Conservation (phyloP, 2,888 invertebrate species). For the Drosophila helvetica region DNA sequence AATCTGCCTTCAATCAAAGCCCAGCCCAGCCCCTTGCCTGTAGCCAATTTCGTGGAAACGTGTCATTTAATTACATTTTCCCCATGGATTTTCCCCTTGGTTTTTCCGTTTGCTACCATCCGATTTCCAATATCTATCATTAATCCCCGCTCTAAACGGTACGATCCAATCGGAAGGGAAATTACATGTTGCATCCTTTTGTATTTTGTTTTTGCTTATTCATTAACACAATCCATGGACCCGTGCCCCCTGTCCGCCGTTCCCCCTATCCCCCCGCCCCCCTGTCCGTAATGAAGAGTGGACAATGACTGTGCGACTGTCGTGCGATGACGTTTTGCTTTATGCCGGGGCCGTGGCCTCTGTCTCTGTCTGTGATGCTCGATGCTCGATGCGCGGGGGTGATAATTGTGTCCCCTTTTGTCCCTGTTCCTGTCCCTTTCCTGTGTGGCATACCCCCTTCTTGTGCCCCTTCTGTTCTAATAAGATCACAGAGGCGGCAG, state of each 20-base stretch:
- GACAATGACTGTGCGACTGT: conserved; percentile 67
- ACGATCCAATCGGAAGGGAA: conserved; percentile 4
- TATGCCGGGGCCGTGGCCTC: conserved; percentile 26
- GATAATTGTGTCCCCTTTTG: conserved; percentile 66
- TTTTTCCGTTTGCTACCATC: background rate
- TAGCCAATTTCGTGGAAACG: conserved; percentile 19
- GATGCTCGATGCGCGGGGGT: conserved; percentile 50
- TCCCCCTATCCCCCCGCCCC: background rate
- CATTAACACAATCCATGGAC: conserved; percentile 54
- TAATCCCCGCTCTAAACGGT: conserved; percentile 6
- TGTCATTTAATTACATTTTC: conserved; percentile 42
- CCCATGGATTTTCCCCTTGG: background rate
- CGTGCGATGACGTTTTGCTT: conserved; percentile 70
- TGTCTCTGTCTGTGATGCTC: background rate
- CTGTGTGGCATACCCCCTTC: conserved; percentile 32
- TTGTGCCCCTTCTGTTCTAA: conserved; percentile 61
- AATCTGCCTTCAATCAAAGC: conserved; percentile 1
- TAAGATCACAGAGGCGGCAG: conserved; percentile 60
- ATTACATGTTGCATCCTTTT: conserved; percentile 28
- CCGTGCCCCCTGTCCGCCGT: conserved; percentile 4
- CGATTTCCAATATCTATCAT: conserved; percentile 32
- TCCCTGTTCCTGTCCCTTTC: conserved; percentile 32
- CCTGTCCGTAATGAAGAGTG: conserved; percentile 30
- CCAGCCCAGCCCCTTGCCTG: background rate
- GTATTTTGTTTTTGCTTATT: conserved; percentile 60